Conservation (phyloP, 2,888 invertebrate genomes). For the Stenolophus ochropezus region DNA sequence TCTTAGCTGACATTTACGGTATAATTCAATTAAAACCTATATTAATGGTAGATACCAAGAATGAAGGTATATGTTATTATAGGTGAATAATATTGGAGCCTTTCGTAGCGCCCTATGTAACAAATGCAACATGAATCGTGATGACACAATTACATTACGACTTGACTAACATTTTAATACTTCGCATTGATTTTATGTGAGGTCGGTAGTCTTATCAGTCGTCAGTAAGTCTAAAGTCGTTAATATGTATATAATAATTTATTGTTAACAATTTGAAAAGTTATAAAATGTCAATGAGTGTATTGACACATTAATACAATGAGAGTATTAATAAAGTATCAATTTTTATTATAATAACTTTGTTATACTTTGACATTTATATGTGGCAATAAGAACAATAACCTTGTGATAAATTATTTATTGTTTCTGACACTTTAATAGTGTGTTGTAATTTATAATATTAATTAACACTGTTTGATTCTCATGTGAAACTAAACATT, state of each 20-base stretch:
- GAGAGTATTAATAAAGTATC: conserved; percentile 7
- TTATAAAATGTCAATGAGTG: conserved; percentile 45
- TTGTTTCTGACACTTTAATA: conserved; percentile 19
- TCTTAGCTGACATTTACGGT: too few relatives aligned
- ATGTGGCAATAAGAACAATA: conserved; percentile 23
- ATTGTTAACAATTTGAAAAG: conserved; percentile 30
- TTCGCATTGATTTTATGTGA: neutral
- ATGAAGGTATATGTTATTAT: too few relatives aligned
- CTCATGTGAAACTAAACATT: neutral
- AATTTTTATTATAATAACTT: conserved; percentile 8
- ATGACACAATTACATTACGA: neutral
- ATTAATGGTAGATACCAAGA: too few relatives aligned
- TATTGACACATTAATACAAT: conserved; percentile 49
- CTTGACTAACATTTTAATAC: neutral
- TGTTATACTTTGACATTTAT: conserved; percentile 41
- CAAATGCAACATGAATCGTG: neutral
- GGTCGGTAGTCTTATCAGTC: neutral
- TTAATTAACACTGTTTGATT: neutral
- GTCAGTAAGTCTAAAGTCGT: conserved; percentile 18
- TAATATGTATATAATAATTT: conserved; percentile 38
- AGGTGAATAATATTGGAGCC: too few relatives aligned
- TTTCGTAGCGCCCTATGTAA: too few relatives aligned
- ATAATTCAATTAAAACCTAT: too few relatives aligned
- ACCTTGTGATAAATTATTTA: conserved; percentile 41
- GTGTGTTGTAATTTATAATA: neutral